These are phyloP conservation scores for Ptilonorhynchus violaceus DNA, from an alignment of 2,113 vertebrate genomes.

Conservation along the genomic window DNA sequence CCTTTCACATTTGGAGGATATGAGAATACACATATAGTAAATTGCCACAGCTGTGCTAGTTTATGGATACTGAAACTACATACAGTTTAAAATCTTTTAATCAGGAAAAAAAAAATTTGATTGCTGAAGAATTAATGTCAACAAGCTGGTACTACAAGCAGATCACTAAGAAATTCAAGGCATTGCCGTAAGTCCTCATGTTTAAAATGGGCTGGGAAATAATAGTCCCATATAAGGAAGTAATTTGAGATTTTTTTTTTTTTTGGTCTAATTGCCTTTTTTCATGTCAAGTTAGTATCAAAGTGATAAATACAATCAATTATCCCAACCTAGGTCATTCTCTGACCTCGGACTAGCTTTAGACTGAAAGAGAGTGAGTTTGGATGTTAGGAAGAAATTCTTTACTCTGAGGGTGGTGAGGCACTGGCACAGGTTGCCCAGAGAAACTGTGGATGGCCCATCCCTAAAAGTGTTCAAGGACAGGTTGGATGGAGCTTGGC, in stretches of 20 bases:
- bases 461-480: background rate
- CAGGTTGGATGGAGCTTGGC: rapidly evolving
- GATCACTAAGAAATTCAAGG: background rate
- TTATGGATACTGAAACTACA: background rate
- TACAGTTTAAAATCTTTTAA: background rate
- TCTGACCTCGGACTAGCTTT: background rate
- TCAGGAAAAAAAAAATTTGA: background rate
- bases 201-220: background rate
- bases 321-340: background rate
- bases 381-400: background rate
- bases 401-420: background rate
- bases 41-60: background rate
- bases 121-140: background rate
- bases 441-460: background rate
- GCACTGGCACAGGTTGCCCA: background rate
- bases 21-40: rapidly evolving
- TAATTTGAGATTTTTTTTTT: background rate
- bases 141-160: background rate
- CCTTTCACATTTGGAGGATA: background rate
- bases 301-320: background rate
- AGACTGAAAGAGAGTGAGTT: background rate
- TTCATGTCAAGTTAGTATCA: background rate
- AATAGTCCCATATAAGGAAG: background rate
- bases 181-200: rapidly evolving
- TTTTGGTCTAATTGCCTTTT: background rate